A percentile compares a stretch with the other conserved stretches of the same genome.
These are phyloP conservation scores for Cydia splendana DNA, from an alignment of 1,140 invertebrate species.

Conservation along the genomic window DNA sequence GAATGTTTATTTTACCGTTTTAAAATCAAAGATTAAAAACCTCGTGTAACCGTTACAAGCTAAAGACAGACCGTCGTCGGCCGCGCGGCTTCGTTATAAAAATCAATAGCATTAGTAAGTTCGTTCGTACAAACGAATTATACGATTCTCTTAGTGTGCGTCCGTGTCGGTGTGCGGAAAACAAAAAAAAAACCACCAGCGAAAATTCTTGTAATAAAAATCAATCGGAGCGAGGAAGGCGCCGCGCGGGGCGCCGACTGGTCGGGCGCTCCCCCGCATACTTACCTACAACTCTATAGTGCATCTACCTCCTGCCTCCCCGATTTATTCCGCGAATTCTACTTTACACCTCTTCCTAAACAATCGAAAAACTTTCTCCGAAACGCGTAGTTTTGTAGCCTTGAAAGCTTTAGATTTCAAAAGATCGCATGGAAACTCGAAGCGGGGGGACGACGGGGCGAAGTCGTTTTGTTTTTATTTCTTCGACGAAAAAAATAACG, in stretches of 20 bases:
- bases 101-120: constrained; percentile 78
- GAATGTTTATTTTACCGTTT: not conserved
- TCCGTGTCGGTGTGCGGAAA: constrained; percentile 70
- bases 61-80: constrained; percentile 13
- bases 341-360: constrained; percentile 32
- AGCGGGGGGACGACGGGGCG: constrained; percentile 60
- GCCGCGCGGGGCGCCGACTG: constrained; percentile 69
- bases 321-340: constrained; percentile 36
- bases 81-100: constrained; percentile 69
- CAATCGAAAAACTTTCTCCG: constrained; percentile 34
- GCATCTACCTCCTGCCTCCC: constrained; percentile 53
- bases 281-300: constrained; percentile 57
- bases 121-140: constrained; percentile 77
- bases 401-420: not conserved
- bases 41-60: not conserved
- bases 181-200: constrained; percentile 74
- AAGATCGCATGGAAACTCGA: constrained; percentile 32
- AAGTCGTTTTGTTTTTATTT: constrained; percentile 76
- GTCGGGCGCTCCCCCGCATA: constrained; percentile 60
- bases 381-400: constrained; percentile 5
- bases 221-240: constrained; percentile 79
- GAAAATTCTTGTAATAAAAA: constrained; percentile 81
- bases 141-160: constrained; percentile 71
- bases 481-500: constrained; percentile 75
- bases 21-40: not conserved